Percentiles rank a stretch among this genome's conserved stretches.
Evolutionary conservation across 2,888 invertebrate species (phyloP).

Genomic region (Orthonychiurus folsomi): DNA sequence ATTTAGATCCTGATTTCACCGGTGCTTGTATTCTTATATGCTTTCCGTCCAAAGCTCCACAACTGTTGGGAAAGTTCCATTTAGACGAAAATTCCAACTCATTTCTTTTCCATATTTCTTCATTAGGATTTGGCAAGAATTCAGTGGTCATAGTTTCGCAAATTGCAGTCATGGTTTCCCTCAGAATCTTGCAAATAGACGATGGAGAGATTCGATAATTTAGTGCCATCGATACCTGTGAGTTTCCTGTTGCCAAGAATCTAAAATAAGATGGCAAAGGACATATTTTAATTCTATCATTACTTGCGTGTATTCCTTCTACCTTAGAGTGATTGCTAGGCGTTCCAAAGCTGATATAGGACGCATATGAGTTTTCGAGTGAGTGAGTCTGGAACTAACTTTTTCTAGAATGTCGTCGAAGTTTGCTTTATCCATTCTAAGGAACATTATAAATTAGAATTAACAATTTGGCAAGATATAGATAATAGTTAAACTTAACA

Average conservation of each 20-base stretch:
- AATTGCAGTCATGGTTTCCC: constrained; percentile 6
- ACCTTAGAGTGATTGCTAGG: not conserved
- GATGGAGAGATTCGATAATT: constrained; percentile 4
- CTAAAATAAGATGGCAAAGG: too few species aligned
- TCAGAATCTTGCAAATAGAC: constrained; percentile 6
- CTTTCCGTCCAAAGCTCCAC: constrained; percentile 35
- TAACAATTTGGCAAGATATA: too few species aligned
- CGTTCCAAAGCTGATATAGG: not conserved
- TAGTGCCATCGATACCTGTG: not conserved
- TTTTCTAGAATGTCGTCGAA: not conserved
- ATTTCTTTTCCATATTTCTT: not conserved
- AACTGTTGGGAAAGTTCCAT: constrained; percentile 28
- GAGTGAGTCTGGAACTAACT: not conserved
- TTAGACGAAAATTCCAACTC: constrained; percentile 11
- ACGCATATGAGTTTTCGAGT: not conserved
- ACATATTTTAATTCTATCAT: not conserved
- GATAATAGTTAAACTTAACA: not conserved
- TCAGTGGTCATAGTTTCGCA: not conserved
- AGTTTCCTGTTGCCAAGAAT: not conserved
- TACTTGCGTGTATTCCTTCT: not conserved
- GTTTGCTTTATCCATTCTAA: not conserved
- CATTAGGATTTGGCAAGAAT: not conserved
- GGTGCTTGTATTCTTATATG: constrained; percentile 23
- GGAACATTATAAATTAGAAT: too few species aligned
- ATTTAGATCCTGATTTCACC: constrained; percentile 21